A percentile compares a stretch with the other conserved stretches of the same genome.
These are phyloP conservation scores for Calidris pygmaea DNA, from an alignment of 2,113 vertebrate genomes.

Conservation along the genomic window DNA sequence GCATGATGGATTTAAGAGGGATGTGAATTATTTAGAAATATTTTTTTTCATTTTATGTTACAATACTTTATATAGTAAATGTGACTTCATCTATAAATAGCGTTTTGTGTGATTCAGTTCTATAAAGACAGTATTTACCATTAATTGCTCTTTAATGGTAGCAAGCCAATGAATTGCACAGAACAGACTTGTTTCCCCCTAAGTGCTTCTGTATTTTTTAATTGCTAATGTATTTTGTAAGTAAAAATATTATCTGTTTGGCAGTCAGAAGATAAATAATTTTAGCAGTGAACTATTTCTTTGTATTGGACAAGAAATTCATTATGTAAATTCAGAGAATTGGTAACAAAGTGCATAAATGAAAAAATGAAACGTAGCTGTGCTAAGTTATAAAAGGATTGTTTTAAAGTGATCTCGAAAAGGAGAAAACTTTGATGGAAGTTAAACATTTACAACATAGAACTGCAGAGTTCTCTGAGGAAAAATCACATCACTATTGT, in stretches of 20 bases:
- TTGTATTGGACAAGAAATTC: neutral
- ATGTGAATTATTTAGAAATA: neutral
- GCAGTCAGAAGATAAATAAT: neutral
- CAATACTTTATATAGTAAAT: neutral
- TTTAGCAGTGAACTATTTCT: neutral
- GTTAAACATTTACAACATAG: neutral
- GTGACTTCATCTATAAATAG: neutral
- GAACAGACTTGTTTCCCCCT: accelerated
- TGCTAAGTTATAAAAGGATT: neutral
- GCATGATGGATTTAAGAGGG: neutral
- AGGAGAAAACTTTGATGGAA: neutral
- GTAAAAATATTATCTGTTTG: neutral
- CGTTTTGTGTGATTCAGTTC: neutral
- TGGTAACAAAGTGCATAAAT: neutral
- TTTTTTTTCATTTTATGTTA: neutral
- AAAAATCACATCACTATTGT: neutral
- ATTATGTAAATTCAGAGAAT: neutral
- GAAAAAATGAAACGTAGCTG: too few species aligned
- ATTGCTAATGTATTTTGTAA: neutral
- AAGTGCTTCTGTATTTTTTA: neutral
- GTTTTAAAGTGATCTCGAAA: neutral
- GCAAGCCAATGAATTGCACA: neutral
- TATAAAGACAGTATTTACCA: neutral
- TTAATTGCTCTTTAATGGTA: neutral
- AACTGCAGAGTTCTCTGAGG: neutral